These are phyloP conservation scores for Drosophila tsacasi DNA, from an alignment of 1,140 invertebrate species.

Conservation along the genomic window DNA sequence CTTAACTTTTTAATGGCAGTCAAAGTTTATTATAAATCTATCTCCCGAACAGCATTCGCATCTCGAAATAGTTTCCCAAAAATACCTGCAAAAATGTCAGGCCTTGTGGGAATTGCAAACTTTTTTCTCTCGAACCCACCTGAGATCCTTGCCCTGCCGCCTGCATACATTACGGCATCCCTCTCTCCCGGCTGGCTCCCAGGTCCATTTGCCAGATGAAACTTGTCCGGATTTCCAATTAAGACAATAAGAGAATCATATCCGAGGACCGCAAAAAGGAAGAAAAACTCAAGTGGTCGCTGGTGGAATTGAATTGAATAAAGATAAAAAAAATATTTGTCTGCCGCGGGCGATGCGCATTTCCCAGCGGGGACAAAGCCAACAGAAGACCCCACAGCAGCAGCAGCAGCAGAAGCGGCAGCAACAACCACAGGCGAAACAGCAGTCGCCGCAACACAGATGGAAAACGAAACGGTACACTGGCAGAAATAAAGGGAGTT, in stretches of 20 bases:
- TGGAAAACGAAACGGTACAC: conserved; percentile 18
- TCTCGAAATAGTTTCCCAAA: conserved; percentile 11
- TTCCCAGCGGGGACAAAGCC: conserved; percentile 72
- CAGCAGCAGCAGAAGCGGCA: conserved; percentile 5
- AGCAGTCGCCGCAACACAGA: conserved; percentile 20
- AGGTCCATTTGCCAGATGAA: conserved; percentile 44
- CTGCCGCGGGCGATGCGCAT: conserved; percentile 69
- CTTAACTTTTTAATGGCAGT: background rate
- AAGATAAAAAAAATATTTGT: conserved; percentile 64
- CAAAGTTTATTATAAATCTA: background rate
- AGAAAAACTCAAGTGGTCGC: conserved; percentile 42
- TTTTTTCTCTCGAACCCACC: background rate
- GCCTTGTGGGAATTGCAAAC: background rate
- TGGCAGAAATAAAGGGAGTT: background rate
- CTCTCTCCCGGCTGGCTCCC: background rate
- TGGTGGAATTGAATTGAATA: conserved; percentile 61
- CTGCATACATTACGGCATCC: conserved; percentile 25
- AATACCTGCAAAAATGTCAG: conserved; percentile 18
- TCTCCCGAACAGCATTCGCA: no score
- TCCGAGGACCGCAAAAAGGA: conserved; percentile 6
- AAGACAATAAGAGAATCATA: conserved; percentile 49
- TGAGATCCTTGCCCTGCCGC: conserved; percentile 4
- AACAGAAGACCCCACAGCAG: conserved; percentile 33
- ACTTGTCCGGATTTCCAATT: conserved; percentile 44
- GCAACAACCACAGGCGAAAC: conserved; percentile 29